Evolutionary conservation across 2,113 vertebrate species (phyloP).

Genomic region (Leiothrix lutea): DNA sequence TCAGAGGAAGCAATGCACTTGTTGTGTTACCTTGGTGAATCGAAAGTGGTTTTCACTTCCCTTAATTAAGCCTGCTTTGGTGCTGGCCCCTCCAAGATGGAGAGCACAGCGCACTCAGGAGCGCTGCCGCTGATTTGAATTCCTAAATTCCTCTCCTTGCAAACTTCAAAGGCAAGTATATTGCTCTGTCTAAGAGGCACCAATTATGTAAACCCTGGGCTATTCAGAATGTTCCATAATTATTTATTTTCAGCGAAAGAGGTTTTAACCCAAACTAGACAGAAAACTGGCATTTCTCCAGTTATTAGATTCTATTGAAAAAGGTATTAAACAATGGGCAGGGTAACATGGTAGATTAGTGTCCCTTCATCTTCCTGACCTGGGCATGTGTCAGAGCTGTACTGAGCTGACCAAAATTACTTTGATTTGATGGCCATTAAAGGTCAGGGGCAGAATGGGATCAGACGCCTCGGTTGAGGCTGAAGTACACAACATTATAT

Average conservation of each 20-base stretch:
- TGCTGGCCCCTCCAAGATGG: constrained; percentile 29
- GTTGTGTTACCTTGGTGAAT: constrained; percentile 67
- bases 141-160: constrained; percentile 60
- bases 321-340: constrained; percentile 71
- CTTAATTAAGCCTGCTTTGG: constrained; percentile 61
- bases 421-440: constrained; percentile 75
- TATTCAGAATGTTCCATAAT: constrained; percentile 61
- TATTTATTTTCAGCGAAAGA: constrained; percentile 68
- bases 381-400: constrained; percentile 67
- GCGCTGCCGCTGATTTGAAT: constrained; percentile 29
- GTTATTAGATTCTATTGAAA: constrained; percentile 72
- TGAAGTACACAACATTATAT: constrained; percentile 67
- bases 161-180: constrained; percentile 64
- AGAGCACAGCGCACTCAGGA: neutral
- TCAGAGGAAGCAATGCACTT: constrained; percentile 66
- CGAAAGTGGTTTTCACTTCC: constrained; percentile 66
- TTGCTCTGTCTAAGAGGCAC: constrained; percentile 57
- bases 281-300: constrained; percentile 71
- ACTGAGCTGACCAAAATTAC: constrained; percentile 69
- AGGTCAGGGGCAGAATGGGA: constrained; percentile 73
- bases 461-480: constrained; percentile 54
- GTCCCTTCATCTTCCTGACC: constrained; percentile 73
- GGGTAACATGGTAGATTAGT: constrained; percentile 60
- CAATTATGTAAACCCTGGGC: constrained; percentile 58
- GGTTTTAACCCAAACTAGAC: constrained; percentile 61